phyloP scores from a whole-genome alignment of 2,797 vertebrate genomes.

The Arctocebus calabarensis region DNA sequence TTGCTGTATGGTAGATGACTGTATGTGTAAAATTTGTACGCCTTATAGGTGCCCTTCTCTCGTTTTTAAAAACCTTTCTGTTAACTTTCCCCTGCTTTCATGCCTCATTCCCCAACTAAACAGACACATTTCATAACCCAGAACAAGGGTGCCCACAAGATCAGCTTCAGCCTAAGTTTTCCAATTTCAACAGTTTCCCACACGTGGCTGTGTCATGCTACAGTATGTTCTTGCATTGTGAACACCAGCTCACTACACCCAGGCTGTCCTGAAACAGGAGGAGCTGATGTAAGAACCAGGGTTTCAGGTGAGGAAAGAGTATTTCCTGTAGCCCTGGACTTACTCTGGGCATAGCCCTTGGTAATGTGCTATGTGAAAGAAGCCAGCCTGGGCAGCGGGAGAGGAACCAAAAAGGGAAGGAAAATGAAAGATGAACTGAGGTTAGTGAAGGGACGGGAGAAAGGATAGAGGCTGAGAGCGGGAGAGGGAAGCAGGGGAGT shows the following conservation, averaged over 20 bases:
- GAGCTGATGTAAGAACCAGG: not conserved
- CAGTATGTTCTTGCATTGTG: constrained; percentile 9
- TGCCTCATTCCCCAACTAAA: not conserved
- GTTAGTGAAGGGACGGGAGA: not conserved
- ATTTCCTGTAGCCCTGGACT: not conserved
- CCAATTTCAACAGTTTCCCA: constrained; percentile 19
- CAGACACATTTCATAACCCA: not conserved
- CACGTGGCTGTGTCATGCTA: not conserved
- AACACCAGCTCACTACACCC: constrained; percentile 4
- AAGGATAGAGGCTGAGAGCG: not conserved
- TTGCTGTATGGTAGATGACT: not conserved
- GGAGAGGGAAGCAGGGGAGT: not conserved
- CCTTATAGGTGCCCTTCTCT: not conserved
- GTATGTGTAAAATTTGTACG: not conserved
- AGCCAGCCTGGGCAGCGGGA: not conserved
- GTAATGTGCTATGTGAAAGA: not conserved
- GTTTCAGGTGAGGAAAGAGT: not conserved
- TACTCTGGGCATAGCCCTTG: not conserved
- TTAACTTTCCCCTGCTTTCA: not conserved
- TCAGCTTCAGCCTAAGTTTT: constrained; percentile 4
- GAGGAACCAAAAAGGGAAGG: not conserved
- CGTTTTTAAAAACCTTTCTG: not conserved
- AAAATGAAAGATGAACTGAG: not conserved
- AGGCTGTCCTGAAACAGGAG: not conserved
- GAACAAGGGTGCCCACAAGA: not conserved